Evolutionary conservation across 2,797 vertebrate genomes (phyloP).

Genomic region (Alauda arvensis): DNA sequence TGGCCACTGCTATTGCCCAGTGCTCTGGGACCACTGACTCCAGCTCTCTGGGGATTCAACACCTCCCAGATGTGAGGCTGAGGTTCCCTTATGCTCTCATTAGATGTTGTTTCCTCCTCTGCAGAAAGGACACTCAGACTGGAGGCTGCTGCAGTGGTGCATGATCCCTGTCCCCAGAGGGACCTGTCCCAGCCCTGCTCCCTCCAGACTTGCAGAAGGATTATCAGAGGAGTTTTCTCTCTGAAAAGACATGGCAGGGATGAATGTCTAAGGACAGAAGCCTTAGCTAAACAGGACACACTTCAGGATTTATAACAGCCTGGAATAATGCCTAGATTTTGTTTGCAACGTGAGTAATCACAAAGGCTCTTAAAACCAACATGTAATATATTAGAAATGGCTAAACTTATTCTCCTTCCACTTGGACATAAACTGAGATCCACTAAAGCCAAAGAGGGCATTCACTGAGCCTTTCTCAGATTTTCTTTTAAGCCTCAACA

Average conservation of each 20-base stretch:
- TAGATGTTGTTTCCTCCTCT: not conserved
- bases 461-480: not conserved
- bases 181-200: not conserved
- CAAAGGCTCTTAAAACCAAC: not conserved
- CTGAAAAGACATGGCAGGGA: not conserved
- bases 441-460: not conserved
- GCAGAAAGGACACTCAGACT: not conserved
- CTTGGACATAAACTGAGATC: not conserved
- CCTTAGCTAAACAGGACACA: not conserved
- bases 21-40: not conserved
- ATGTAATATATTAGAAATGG: not conserved
- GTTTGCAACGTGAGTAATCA: not conserved
- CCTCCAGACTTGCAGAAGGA: not conserved
- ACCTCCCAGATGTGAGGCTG: rapidly evolving
- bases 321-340: not conserved
- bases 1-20: not conserved
- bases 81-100: not conserved
- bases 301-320: not conserved
- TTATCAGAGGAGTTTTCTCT: not conserved
- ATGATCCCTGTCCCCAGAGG: no score
- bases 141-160: rapidly evolving
- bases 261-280: not conserved
- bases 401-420: not conserved
- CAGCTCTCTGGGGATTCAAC: not conserved
- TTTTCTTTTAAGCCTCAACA: not conserved